These are phyloP conservation scores for Cinclus cinclus DNA, from an alignment of 2,113 vertebrate species.

Conservation along the genomic window DNA sequence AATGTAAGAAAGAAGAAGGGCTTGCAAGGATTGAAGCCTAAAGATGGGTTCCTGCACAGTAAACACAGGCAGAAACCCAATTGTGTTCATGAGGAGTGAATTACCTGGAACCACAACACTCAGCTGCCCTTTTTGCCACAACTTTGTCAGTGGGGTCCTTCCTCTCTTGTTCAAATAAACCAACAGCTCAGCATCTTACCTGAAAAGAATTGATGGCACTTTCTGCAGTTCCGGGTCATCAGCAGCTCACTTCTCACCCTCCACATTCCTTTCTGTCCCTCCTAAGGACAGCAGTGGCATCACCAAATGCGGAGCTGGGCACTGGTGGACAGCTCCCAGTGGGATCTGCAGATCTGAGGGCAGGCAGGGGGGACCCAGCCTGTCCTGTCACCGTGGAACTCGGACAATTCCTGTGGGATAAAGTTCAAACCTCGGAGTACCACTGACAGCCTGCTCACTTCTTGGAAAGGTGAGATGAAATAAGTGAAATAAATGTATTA, in stretches of 20 bases:
- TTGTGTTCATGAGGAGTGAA: background rate
- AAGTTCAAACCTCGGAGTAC: background rate
- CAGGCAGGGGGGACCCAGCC: background rate
- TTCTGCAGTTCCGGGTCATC: background rate
- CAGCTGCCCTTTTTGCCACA: background rate
- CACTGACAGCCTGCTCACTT: background rate
- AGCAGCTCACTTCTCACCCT: background rate
- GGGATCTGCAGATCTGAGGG: background rate
- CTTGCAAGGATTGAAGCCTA: conserved; percentile 1
- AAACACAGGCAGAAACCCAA: background rate
- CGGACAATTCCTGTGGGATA: background rate
- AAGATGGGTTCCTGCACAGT: background rate
- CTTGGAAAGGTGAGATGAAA: background rate
- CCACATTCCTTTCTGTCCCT: background rate
- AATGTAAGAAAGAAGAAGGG: background rate
- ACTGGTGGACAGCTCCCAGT: background rate
- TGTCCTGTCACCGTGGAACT: background rate
- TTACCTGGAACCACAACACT: background rate
- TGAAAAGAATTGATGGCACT: background rate
- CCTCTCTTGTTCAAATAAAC: background rate
- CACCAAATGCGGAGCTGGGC: accelerated
- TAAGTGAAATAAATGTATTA: background rate
- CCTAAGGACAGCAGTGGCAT: background rate
- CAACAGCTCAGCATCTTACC: background rate
- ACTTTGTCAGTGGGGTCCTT: background rate